Evolutionary conservation across 2,113 vertebrate genomes (phyloP).

Genomic region (Nothoprocta pentlandii): DNA sequence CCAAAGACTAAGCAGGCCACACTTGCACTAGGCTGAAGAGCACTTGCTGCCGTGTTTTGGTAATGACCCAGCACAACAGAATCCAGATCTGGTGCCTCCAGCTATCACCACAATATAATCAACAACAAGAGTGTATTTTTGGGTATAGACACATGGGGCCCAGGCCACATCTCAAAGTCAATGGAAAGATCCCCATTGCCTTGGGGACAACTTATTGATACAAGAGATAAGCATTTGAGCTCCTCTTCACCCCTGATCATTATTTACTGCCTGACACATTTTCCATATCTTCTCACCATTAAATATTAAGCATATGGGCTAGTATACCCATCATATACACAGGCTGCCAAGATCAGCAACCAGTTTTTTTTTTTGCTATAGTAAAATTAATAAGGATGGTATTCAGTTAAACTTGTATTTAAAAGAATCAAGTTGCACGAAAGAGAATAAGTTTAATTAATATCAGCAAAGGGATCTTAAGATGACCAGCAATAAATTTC

Average conservation of each 20-base stretch:
- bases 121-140: not conserved
- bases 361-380: conserved; percentile 43
- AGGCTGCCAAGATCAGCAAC: conserved; percentile 70
- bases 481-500: not conserved
- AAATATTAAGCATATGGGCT: conserved; percentile 75
- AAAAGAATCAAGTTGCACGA: conserved; percentile 35
- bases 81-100: not conserved
- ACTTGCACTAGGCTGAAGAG: not conserved
- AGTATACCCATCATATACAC: conserved; percentile 41
- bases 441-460: not conserved
- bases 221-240: conserved; percentile 29
- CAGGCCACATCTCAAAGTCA: not conserved
- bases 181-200: not conserved
- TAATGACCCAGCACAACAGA: not conserved
- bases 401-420: conserved; percentile 25
- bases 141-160: not conserved
- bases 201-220: not conserved
- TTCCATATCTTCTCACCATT: conserved; percentile 72
- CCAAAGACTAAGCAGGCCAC: not conserved
- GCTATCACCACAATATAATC: not conserved
- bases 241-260: conserved; percentile 51
- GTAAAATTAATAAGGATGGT: conserved; percentile 62
- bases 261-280: conserved; percentile 70
- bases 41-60: not conserved
- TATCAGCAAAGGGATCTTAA: not conserved